phyloP scores from a whole-genome alignment of 1,140 invertebrate genomes.

The Sycobia sp. region DNA sequence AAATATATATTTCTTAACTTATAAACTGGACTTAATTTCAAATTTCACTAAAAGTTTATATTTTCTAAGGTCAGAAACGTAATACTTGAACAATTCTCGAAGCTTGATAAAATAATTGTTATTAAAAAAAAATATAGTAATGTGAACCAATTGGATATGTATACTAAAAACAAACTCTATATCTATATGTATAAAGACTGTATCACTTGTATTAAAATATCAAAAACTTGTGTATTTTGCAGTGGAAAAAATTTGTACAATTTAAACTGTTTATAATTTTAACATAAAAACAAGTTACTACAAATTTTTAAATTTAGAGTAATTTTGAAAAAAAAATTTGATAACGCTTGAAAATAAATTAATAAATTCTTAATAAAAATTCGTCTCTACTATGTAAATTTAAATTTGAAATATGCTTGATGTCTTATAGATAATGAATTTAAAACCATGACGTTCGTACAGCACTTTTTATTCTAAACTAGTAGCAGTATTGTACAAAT shows the following conservation, averaged over 20 bases:
- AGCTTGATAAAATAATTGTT: slow-evolving; percentile 24
- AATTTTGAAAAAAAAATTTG: slow-evolving; percentile 11
- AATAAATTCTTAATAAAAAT: slow-evolving; percentile 11
- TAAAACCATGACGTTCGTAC: slow-evolving; percentile 17
- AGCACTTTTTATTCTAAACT: slow-evolving; percentile 8
- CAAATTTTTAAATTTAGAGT: not conserved
- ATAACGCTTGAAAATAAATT: not conserved
- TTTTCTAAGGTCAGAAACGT: slow-evolving; percentile 11
- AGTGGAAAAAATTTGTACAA: slow-evolving; percentile 17
- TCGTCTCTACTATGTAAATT: too few species aligned
- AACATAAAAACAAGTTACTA: not conserved
- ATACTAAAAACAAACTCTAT: slow-evolving; percentile 32
- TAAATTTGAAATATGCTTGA: slow-evolving; percentile 3
- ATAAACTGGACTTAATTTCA: not conserved
- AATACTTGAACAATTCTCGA: too few species aligned
- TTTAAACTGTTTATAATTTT: slow-evolving; percentile 6
- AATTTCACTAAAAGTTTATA: slow-evolving; percentile 2
- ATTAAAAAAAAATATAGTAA: slow-evolving; percentile 24
- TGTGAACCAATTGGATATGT: slow-evolving; percentile 32
- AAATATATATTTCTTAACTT: slow-evolving; percentile 13
- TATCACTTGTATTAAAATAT: slow-evolving; percentile 22
- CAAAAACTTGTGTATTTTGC: not conserved
- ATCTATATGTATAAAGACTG: slow-evolving; percentile 28
- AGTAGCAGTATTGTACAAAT: slow-evolving; percentile 34
- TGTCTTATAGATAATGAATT: not conserved